Percentiles rank a stretch among this genome's conserved stretches.
Evolutionary conservation across 1,140 invertebrate species (phyloP).

Genomic region (Drosophila tani): DNA sequence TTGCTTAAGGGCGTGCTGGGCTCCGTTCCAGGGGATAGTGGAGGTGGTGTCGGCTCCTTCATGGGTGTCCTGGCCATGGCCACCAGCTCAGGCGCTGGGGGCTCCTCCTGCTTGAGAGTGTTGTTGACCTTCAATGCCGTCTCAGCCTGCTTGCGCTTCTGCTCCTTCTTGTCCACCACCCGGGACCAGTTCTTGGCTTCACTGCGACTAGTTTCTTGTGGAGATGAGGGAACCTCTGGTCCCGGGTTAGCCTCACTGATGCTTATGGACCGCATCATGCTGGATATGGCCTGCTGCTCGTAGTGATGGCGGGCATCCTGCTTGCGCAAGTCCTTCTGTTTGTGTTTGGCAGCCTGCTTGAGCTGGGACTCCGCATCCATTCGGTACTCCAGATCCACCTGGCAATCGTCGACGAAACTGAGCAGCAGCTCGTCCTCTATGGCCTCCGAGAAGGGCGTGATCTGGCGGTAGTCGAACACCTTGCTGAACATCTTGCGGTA

Average conservation of each 20-base stretch:
- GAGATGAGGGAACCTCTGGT: conserved; percentile 20
- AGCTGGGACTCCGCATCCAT: conserved; percentile 64
- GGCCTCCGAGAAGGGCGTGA: conserved; percentile 87
- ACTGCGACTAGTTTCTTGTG: conserved; percentile 7
- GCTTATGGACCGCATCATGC: conserved; percentile 76
- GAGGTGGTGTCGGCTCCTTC: conserved; percentile 51
- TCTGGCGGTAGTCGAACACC: conserved; percentile 85
- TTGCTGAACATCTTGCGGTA: conserved; percentile 85
- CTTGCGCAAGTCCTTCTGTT: conserved; percentile 70
- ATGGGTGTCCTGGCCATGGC: conserved; percentile 18
- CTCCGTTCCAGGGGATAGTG: conserved; percentile 29
- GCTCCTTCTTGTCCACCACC: conserved; percentile 77
- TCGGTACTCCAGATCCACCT: conserved; percentile 78
- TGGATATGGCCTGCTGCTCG: conserved; percentile 77
- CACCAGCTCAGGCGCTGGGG: conserved; percentile 41
- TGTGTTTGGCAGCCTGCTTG: conserved; percentile 55
- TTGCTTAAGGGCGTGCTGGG: conserved; percentile 45
- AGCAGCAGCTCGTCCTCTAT: conserved; percentile 86
- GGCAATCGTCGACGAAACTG: conserved; percentile 84
- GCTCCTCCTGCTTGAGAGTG: conserved; percentile 75
- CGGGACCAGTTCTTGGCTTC: conserved; percentile 72
- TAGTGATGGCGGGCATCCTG: conserved; percentile 67
- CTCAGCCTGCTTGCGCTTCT: conserved; percentile 77
- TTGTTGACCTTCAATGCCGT: conserved; percentile 80
- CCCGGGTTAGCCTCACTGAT: conserved; percentile 37